These are phyloP conservation scores for Cataglyphis altisquamis DNA, from an alignment of 2,888 invertebrate species.

Conservation along the genomic window DNA sequence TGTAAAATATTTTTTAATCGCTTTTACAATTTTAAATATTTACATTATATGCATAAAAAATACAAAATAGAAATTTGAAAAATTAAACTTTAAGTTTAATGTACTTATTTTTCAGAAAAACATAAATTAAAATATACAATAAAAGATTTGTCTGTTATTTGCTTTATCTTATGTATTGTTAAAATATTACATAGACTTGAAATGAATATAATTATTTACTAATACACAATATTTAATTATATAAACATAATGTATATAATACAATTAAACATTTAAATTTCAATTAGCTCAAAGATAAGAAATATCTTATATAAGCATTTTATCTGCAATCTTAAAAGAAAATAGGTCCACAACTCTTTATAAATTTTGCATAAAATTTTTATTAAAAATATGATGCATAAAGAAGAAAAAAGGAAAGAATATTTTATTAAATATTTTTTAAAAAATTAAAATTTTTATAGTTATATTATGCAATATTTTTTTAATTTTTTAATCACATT, in stretches of 20 bases:
- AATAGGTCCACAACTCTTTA: neutral
- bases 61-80: conserved; percentile 2
- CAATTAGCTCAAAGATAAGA: neutral
- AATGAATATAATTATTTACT: neutral
- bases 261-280: conserved; percentile 6
- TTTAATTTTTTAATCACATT: neutral
- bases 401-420: neutral
- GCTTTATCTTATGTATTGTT: neutral
- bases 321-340: neutral
- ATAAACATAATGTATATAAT: neutral
- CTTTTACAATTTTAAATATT: neutral
- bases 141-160: neutral
- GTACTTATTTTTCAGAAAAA: neutral
- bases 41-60: neutral
- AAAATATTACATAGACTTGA: neutral
- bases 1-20: neutral
- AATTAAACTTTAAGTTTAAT: neutral
- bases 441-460: neutral
- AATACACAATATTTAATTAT: neutral
- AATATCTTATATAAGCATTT: neutral
- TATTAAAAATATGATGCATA: neutral
- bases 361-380: neutral
- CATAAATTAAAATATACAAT: neutral
- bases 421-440: conserved; percentile 9
- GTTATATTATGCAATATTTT: neutral